phyloP scores from a whole-genome alignment of 2,113 vertebrate genomes.

The Hypanus sabinus region DNA sequence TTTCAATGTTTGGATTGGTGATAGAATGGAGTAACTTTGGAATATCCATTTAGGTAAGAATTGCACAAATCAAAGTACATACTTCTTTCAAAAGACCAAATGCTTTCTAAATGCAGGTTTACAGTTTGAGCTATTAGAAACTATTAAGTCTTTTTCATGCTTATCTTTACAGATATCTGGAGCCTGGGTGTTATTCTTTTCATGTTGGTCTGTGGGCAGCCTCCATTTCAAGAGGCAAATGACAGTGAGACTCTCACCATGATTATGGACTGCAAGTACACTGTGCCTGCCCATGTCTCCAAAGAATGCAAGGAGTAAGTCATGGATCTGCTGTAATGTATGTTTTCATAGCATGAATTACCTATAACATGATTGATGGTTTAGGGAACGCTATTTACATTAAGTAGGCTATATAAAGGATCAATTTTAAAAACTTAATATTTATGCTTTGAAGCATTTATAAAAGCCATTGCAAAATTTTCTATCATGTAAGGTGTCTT shows the following conservation, averaged over 20 bases:
- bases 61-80: neutral
- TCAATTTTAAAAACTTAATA: too few species aligned
- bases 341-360: too few species aligned
- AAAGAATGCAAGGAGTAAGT: constrained; percentile 92
- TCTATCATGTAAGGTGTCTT: too few species aligned
- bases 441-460: too few species aligned
- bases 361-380: too few species aligned
- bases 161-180: constrained; percentile 80
- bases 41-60: neutral
- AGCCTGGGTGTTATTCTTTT: constrained; percentile 95
- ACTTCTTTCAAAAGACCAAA: neutral
- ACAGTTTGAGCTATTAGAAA: neutral
- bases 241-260: constrained; percentile 97
- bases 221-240: constrained; percentile 95
- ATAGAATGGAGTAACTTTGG: neutral
- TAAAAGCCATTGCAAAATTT: too few species aligned
- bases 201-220: constrained; percentile 95
- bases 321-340: neutral
- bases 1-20: neutral
- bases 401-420: too few species aligned
- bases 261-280: constrained; percentile 99
- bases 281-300: constrained; percentile 82
- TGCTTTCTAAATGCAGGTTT: neutral
- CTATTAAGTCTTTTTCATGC: neutral
- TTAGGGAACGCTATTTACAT: too few species aligned